Evolutionary conservation across 2,888 invertebrate species (phyloP).

Genomic region (Griposia aprilina): DNA sequence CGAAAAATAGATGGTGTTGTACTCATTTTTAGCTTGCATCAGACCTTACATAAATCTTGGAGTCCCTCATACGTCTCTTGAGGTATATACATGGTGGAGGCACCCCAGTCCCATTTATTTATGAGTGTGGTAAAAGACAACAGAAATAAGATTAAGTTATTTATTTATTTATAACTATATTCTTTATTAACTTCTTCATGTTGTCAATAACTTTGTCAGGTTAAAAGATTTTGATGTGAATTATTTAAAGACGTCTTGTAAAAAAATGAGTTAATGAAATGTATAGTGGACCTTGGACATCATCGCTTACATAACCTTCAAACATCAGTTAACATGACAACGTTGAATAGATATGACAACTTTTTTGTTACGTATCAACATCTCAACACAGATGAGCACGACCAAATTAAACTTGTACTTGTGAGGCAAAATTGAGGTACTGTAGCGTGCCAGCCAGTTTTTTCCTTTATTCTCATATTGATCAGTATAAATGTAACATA

Average conservation of each 20-base stretch:
- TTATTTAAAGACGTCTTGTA: constrained; percentile 48
- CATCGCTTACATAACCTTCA: constrained; percentile 54
- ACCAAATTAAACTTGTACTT: not conserved
- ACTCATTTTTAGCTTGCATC: constrained; percentile 78
- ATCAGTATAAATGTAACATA: not conserved
- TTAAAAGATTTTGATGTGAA: constrained; percentile 34
- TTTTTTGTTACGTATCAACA: constrained; percentile 47
- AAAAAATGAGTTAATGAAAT: constrained; percentile 34
- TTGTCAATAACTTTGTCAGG: constrained; percentile 4
- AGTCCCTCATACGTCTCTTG: constrained; percentile 78
- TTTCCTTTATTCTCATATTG: not conserved
- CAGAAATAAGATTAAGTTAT: constrained; percentile 65
- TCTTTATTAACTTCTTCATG: constrained; percentile 3
- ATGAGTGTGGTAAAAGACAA: constrained; percentile 76
- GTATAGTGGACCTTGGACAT: constrained; percentile 51
- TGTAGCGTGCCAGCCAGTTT: not conserved
- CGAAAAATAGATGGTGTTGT: constrained; percentile 80
- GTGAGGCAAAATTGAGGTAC: not conserved
- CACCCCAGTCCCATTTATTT: constrained; percentile 78
- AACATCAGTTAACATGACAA: constrained; percentile 51
- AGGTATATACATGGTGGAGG: constrained; percentile 72
- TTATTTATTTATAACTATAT: constrained; percentile 30
- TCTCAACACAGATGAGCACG: constrained; percentile 6
- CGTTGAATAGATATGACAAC: constrained; percentile 54
- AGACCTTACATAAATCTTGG: constrained; percentile 82